phyloP scores from a whole-genome alignment of 2,113 vertebrate species.

The Odontophorus gujanensis region DNA sequence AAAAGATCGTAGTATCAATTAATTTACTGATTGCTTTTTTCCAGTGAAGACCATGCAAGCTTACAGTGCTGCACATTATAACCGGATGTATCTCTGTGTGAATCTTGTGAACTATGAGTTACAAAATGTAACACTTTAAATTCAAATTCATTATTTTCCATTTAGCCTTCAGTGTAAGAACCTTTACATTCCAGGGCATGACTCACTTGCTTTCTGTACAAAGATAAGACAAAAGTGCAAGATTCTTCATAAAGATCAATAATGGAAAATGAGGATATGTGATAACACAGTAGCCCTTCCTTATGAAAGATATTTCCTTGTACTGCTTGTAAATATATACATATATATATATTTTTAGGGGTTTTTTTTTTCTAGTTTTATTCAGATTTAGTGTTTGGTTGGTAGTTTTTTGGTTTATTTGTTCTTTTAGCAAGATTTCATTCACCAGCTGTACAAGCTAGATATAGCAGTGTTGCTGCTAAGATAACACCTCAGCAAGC shows the following conservation, averaged over 20 bases:
- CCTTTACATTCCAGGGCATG: not conserved
- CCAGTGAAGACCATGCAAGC: not conserved
- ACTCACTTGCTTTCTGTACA: not conserved
- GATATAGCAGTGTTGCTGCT: not conserved
- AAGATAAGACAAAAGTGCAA: not conserved
- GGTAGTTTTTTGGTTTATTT: not conserved
- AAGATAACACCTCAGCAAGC: not conserved
- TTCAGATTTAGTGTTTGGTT: not conserved
- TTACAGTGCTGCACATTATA: not conserved
- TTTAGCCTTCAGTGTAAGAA: not conserved
- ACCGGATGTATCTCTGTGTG: not conserved
- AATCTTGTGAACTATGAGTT: not conserved
- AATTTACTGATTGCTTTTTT: not conserved
- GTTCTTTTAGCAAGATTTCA: not conserved
- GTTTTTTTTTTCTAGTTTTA: not conserved
- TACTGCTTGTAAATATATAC: not conserved
- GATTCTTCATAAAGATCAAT: not conserved
- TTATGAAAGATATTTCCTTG: not conserved
- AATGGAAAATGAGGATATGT: not conserved
- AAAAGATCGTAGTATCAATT: not conserved
- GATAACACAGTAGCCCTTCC: not conserved
- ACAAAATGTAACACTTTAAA: not conserved
- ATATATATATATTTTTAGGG: no score
- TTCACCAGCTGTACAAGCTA: not conserved
- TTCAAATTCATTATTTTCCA: not conserved